Base-by-base conservation (phyloP, 2,797 vertebrate species). In the Sphenodon punctatus region DNA sequence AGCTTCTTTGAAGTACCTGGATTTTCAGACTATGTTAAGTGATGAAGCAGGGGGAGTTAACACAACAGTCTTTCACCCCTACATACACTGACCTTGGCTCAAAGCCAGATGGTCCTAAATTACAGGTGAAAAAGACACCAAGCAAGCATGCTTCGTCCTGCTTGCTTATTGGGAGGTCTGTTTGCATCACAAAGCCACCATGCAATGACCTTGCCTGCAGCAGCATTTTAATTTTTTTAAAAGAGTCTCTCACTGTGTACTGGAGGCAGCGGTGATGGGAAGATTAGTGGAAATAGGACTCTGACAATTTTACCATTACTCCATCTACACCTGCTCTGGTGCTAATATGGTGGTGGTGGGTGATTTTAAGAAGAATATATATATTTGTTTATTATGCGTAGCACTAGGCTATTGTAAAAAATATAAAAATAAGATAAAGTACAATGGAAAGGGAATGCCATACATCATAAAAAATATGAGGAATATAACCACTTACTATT, bases 11-110 rank as follows among this genome's bases (percentile, higher is more conserved):
- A 88, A 84, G 74, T 86, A 91, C 60, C 74, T 53, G 74, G 79
- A 71, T 87, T 90, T 90, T 79, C 89, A 87, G 78, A 74, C 45
- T 75, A 83, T 78, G 84, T 84, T 84, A 51, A 63, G 88, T 82
- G 70, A 85, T 90, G 83, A 4, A 56, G 38, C 42, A 17, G 53
- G 72, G 46, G 36, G 65, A 17, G 82, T 82, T 88, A 91, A 82
- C 65, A 59, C 30, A 80, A 58, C 66, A 88, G 66, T 42, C 56
- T 83, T 66, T 66, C 69, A 79, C 60, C 65, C 78, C 55, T 20
- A 43, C 56, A 63, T 74, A n/a, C n/a, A n/a, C n/a, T n/a, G n/a
- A 89, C 15, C 2, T 2, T 30, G 64, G 78, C 71, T 68, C 66
- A 85, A 74, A 88, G 38, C 74, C 68, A 20, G 23, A 71, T 53